Evolutionary conservation across 2,113 vertebrate species (phyloP).

Genomic region (Charina bottae): DNA sequence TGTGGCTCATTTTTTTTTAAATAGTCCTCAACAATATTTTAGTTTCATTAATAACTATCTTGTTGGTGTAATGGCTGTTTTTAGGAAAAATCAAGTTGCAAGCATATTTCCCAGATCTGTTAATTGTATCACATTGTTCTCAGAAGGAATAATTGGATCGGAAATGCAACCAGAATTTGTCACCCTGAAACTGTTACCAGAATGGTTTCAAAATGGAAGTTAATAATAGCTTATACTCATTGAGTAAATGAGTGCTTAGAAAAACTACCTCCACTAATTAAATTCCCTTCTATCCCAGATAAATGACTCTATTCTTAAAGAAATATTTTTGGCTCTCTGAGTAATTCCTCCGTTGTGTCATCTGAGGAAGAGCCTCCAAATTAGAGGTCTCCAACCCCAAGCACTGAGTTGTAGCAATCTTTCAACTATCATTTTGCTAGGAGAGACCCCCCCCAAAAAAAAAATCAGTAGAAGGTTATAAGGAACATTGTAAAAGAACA

Average conservation of each 20-base stretch:
- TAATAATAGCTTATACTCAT: conserved; percentile 38
- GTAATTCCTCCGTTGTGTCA: background rate
- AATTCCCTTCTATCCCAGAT: background rate
- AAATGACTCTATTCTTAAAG: conserved; percentile 8
- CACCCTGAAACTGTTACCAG: conserved; percentile 74
- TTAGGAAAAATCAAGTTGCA: conserved; percentile 80
- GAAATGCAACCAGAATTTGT: conserved; percentile 78
- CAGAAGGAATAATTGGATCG: conserved; percentile 77
- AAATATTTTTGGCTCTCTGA: background rate
- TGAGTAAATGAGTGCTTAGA: conserved; percentile 24
- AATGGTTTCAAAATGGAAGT: conserved; percentile 45
- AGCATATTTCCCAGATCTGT: conserved; percentile 78
- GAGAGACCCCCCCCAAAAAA: background rate
- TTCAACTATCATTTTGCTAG: background rate
- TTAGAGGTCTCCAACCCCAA: background rate
- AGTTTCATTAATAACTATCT: conserved; percentile 56
- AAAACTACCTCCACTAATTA: conserved; percentile 25
- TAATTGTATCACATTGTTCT: conserved; percentile 80
- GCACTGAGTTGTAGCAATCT: background rate
- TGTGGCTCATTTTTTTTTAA: conserved; percentile 26
- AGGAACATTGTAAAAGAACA: background rate
- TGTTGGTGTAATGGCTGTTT: conserved; percentile 69
- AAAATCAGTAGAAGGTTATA: background rate
- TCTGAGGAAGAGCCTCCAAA: background rate
- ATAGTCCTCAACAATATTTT: conserved; percentile 46